These are phyloP conservation scores for Athene noctua DNA, from an alignment of 2,113 vertebrate genomes.

Conservation along the genomic window DNA sequence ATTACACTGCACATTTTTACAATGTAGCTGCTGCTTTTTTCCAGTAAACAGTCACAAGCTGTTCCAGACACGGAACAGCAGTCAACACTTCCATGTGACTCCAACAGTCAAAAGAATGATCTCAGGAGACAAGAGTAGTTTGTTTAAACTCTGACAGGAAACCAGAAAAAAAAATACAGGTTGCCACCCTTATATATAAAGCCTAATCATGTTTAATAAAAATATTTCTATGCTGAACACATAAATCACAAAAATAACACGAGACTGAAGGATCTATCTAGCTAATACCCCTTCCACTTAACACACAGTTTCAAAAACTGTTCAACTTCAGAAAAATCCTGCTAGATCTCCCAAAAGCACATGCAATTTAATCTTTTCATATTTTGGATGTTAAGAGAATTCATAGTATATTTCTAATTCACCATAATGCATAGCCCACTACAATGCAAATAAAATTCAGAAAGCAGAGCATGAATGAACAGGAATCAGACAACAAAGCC, in stretches of 20 bases:
- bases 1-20: conserved; percentile 28
- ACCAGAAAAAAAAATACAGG: conserved; percentile 9
- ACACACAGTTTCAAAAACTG: not conserved
- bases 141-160: conserved; percentile 23
- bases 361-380: not conserved
- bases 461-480: not conserved
- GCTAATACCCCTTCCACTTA: not conserved
- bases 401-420: not conserved
- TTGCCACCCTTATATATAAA: not conserved
- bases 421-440: not conserved
- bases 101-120: not conserved
- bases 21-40: conserved; percentile 54
- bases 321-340: not conserved
- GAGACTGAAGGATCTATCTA: not conserved
- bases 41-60: conserved; percentile 63
- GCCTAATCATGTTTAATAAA: not conserved
- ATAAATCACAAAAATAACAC: not conserved
- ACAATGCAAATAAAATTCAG: not conserved
- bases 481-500: not conserved
- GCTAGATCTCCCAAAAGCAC: not conserved
- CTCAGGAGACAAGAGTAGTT: conserved; percentile 25
- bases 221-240: not conserved
- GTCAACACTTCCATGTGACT: conserved; percentile 49
- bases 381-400: not conserved
- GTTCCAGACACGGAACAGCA: conserved; percentile 53